A percentile compares a stretch with the other conserved stretches of the same genome.
Evolutionary conservation across 2,888 invertebrate genomes (phyloP).

Genomic region (Leucophenga montana): DNA sequence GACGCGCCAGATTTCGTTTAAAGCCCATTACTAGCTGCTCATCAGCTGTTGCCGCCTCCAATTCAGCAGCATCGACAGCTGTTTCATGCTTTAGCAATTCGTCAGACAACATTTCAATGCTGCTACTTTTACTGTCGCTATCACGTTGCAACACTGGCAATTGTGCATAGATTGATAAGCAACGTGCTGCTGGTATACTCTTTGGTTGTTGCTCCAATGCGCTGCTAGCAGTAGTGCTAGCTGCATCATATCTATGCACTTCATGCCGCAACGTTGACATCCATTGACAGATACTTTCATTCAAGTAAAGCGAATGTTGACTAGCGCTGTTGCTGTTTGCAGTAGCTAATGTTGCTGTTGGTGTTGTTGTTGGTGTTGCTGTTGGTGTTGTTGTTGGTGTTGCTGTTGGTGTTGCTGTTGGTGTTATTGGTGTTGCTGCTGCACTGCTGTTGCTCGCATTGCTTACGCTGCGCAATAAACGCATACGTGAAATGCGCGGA

Average conservation of each 20-base stretch:
- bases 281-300: slow-evolving; percentile 69
- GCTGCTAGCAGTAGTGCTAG: too few species aligned
- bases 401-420: slow-evolving; percentile 15
- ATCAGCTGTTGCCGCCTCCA: background rate
- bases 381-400: slow-evolving; percentile 1
- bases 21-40: background rate
- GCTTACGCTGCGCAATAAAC: slow-evolving; percentile 37
- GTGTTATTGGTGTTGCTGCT: background rate
- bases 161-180: slow-evolving; percentile 36
- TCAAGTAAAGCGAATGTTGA: slow-evolving; percentile 53
- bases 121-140: slow-evolving; percentile 22
- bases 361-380: background rate
- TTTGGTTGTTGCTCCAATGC: slow-evolving; percentile 62
- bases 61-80: background rate
- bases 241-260: slow-evolving; percentile 62
- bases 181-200: slow-evolving; percentile 64
- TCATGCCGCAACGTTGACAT: slow-evolving; percentile 69
- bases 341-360: slow-evolving; percentile 11
- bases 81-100: background rate
- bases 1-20: background rate
- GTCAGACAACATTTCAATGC: background rate
- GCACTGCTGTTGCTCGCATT: too few species aligned
- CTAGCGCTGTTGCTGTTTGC: background rate
- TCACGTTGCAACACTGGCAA: background rate
- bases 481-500: slow-evolving; percentile 52